These are phyloP conservation scores for Lophura nycthemera DNA, from an alignment of 2,113 vertebrate species.

Conservation along the genomic window DNA sequence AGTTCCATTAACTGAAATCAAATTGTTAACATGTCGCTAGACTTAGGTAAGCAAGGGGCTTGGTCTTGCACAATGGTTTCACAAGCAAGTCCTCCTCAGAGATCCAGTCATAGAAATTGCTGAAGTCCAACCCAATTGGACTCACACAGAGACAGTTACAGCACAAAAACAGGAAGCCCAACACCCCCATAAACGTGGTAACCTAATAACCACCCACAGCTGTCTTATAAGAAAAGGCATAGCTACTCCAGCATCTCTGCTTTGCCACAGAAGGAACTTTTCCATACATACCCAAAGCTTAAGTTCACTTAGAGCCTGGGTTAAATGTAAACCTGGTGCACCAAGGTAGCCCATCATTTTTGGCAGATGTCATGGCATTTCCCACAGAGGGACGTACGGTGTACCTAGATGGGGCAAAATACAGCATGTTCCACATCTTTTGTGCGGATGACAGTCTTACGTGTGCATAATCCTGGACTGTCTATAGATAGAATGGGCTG, in stretches of 20 bases:
- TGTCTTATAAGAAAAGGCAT: not conserved
- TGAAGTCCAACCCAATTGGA: not conserved
- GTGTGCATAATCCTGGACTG: not conserved
- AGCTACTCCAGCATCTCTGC: not conserved
- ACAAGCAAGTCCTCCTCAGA: not conserved
- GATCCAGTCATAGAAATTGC: not conserved
- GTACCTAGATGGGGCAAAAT: not conserved
- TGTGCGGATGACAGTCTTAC: not conserved
- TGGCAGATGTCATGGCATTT: not conserved
- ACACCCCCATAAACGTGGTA: not conserved
- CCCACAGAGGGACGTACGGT: rapidly evolving
- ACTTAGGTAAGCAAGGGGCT: not conserved
- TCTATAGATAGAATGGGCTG: not conserved
- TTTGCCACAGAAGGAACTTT: not conserved
- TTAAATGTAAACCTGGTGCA: not conserved
- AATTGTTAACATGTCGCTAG: not conserved
- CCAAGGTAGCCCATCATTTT: not conserved
- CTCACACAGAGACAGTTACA: not conserved
- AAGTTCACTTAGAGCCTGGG: not conserved
- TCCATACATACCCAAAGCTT: not conserved
- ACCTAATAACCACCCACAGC: not conserved
- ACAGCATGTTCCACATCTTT: not conserved
- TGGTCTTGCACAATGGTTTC: not conserved
- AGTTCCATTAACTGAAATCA: not conserved
- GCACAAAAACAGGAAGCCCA: not conserved